Evolutionary conservation across 2,797 vertebrate genomes (phyloP).

Genomic region (Labroides dimidiatus): DNA sequence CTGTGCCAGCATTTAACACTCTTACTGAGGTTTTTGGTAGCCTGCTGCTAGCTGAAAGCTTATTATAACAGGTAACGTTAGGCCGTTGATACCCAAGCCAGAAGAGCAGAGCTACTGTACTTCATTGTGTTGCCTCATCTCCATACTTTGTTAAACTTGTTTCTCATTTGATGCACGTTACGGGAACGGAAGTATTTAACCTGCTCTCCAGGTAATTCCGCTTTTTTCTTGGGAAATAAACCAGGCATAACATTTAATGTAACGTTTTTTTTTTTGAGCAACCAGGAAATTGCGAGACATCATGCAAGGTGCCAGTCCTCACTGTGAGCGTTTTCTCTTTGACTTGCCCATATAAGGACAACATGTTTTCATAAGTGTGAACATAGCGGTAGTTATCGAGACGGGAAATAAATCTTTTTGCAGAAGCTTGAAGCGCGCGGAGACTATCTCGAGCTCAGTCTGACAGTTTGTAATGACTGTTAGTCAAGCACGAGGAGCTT

Average conservation of each 20-base stretch:
- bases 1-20: constrained; percentile 3
- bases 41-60: constrained; percentile 8
- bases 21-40: constrained; percentile 17
- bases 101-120: constrained; percentile 3
- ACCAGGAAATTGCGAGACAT: constrained; percentile 67
- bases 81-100: constrained; percentile 43
- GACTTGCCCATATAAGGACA: constrained; percentile 80
- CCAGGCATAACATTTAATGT: constrained; percentile 13
- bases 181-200: constrained; percentile 2
- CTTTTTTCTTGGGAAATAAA: neutral
- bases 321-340: constrained; percentile 37
- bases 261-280: neutral
- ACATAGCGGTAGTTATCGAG: constrained; percentile 17
- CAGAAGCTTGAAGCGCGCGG: neutral
- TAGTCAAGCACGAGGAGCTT: constrained; percentile 5
- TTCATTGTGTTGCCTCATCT: constrained; percentile 1
- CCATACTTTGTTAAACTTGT: neutral
- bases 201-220: constrained; percentile 11
- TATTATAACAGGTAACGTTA: constrained; percentile 44
- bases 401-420: constrained; percentile 48
- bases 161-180: constrained; percentile 19
- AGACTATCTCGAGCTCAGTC: neutral
- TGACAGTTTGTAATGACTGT: neutral
- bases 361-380: constrained; percentile 27
- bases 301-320: constrained; percentile 34